A percentile compares a stretch with the other conserved stretches of the same genome.
Evolutionary conservation across 2,113 vertebrate genomes (phyloP).

Genomic region (Gnathonemus echidnorhynchus): DNA sequence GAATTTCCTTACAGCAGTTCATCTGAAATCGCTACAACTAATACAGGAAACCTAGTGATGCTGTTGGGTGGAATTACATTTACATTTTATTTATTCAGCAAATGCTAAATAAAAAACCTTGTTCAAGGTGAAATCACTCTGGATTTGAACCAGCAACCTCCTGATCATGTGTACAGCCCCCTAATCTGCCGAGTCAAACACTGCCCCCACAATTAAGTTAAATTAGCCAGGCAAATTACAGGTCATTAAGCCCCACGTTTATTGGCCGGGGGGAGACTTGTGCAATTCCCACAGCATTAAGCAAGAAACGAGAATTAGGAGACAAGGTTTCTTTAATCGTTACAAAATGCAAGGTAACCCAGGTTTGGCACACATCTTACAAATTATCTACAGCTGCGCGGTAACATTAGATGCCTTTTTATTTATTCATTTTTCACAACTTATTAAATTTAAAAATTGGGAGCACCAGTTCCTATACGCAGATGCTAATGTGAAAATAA

Average conservation of each 20-base stretch:
- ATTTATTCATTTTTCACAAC: neutral
- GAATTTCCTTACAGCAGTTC: neutral
- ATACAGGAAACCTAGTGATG: neutral
- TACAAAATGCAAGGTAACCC: slow-evolving; percentile 16
- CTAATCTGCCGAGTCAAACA: neutral
- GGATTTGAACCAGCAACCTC: neutral
- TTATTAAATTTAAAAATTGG: neutral
- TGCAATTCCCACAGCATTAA: neutral
- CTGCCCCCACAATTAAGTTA: neutral
- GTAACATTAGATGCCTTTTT: neutral
- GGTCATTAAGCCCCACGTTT: neutral
- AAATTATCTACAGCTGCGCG: slow-evolving; percentile 8
- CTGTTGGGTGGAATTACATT: neutral
- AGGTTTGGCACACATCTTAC: slow-evolving; percentile 20
- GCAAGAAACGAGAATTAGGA: neutral
- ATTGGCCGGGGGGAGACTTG: neutral
- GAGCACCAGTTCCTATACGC: slow-evolving; percentile 2
- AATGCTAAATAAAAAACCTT: neutral
- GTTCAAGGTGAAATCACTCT: neutral
- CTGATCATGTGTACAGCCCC: neutral
- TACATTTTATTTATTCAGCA: neutral
- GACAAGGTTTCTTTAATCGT: slow-evolving; percentile 13
- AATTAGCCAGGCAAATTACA: neutral
- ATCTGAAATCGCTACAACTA: neutral
- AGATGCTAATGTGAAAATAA: slow-evolving; percentile 5